These are phyloP conservation scores for Polydrusus tereticollis DNA, from an alignment of 2,888 invertebrate species.

Conservation along the genomic window DNA sequence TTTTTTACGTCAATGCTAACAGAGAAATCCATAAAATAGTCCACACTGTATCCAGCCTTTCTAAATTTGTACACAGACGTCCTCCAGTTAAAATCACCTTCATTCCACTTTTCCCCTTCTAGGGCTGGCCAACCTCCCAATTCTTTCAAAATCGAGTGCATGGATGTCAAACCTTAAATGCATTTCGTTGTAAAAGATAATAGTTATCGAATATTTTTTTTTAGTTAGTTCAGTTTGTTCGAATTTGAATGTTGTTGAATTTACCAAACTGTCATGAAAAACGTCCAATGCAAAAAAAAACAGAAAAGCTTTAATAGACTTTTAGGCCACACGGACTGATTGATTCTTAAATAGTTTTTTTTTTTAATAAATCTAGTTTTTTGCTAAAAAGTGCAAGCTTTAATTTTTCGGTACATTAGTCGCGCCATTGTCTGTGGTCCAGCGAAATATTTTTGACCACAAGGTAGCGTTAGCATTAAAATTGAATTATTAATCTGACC, in stretches of 20 bases:
- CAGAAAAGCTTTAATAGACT: no score
- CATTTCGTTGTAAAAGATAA: background rate
- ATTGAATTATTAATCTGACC: no score
- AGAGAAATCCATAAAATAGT: constrained; percentile 92
- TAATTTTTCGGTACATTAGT: constrained; percentile 2
- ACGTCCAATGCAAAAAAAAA: no score
- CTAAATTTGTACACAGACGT: constrained; percentile 87
- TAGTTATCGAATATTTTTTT: no score
- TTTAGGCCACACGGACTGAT: no score
- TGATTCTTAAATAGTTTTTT: no score
- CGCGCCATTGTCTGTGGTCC: background rate
- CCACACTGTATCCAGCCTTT: constrained; percentile 85
- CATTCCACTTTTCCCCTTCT: constrained; percentile 81
- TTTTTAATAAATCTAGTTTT: background rate
- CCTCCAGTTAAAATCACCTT: constrained; percentile 82
- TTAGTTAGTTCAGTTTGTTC: no score
- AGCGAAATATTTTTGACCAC: background rate
- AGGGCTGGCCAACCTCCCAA: constrained; percentile 96
- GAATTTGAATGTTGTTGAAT: no score
- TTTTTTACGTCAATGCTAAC: constrained; percentile 92
- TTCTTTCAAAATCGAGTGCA: constrained; percentile 78
- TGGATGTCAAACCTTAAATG: constrained; percentile 73
- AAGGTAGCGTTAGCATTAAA: background rate
- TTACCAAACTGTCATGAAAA: no score
- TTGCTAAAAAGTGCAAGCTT: background rate